These are phyloP conservation scores for Pterostichus niger DNA, from an alignment of 2,888 invertebrate species.

Conservation along the genomic window DNA sequence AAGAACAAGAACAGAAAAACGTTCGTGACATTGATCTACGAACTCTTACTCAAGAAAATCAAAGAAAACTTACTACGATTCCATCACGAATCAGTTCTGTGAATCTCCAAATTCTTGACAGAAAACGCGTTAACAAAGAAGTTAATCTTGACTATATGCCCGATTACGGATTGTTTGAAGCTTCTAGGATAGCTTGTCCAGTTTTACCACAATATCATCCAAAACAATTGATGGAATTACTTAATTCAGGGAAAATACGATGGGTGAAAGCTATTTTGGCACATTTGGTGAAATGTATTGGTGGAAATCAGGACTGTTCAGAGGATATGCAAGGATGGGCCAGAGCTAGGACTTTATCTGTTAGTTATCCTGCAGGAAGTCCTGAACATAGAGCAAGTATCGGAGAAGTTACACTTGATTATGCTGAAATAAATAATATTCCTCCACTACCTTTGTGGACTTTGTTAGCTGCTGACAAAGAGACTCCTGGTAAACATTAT, in stretches of 20 bases:
- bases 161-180: conserved; percentile 97
- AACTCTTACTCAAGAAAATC: conserved; percentile 84
- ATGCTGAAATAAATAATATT: conserved; percentile 98
- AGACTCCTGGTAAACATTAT: conserved; percentile 79
- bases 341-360: conserved; percentile 92
- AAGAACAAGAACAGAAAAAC: conserved; percentile 87
- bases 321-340: conserved; percentile 87
- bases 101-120: conserved; percentile 88
- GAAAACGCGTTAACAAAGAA: conserved; percentile 80
- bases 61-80: conserved; percentile 84
- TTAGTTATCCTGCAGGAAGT: conserved; percentile 91
- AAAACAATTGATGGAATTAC: conserved; percentile 97
- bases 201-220: conserved; percentile 99
- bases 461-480: conserved; percentile 95
- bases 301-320: conserved; percentile 77
- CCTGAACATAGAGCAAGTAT: conserved; percentile 90
- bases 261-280: conserved; percentile 99
- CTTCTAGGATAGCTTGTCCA: conserved; percentile 97
- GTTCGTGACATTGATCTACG: conserved; percentile 85
- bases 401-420: conserved; percentile 93
- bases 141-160: conserved; percentile 89
- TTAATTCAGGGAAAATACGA: conserved; percentile 98
- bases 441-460: conserved; percentile 98
- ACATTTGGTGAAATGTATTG: conserved; percentile 92
- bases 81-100: conserved; percentile 92